Conservation (phyloP, 2,113 vertebrate genomes). For the Triplophysa tibetana region DNA sequence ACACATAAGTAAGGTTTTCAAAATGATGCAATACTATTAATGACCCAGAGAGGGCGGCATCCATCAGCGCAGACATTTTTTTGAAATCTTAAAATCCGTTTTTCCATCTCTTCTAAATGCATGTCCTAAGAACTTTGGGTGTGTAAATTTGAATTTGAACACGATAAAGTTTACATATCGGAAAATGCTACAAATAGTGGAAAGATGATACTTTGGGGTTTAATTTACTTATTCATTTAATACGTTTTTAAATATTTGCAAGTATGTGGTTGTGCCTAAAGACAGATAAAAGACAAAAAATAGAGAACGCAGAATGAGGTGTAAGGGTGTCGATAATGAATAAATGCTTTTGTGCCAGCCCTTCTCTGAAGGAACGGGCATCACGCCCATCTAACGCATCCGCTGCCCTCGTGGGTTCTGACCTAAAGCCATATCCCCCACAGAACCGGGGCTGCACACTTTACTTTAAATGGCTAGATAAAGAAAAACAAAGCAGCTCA, state of each 20-base stretch:
- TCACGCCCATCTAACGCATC: slow-evolving; percentile 12
- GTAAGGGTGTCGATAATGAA: neutral
- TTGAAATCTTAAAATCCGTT: neutral
- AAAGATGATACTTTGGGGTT: too few relatives aligned
- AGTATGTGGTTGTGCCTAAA: neutral
- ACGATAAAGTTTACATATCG: too few relatives aligned
- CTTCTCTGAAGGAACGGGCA: neutral
- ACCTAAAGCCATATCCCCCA: neutral
- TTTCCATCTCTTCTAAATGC: too few relatives aligned
- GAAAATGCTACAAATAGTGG: too few relatives aligned
- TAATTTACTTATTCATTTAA: neutral
- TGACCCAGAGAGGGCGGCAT: slow-evolving; percentile 41
- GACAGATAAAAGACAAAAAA: neutral
- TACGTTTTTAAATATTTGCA: neutral
- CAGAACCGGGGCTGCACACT: neutral
- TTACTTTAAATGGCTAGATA: neutral
- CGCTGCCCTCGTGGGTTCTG: slow-evolving; percentile 14
- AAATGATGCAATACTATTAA: neutral
- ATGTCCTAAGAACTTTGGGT: too few relatives aligned
- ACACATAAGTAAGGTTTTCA: neutral
- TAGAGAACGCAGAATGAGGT: neutral
- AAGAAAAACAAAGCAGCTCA: neutral
- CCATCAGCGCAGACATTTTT: neutral
- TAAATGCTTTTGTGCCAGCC: neutral
- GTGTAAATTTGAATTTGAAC: too few relatives aligned